A percentile compares a stretch with the other conserved stretches of the same genome.
phyloP scores from a whole-genome alignment of 2,113 vertebrate genomes.

The Solea solea region DNA sequence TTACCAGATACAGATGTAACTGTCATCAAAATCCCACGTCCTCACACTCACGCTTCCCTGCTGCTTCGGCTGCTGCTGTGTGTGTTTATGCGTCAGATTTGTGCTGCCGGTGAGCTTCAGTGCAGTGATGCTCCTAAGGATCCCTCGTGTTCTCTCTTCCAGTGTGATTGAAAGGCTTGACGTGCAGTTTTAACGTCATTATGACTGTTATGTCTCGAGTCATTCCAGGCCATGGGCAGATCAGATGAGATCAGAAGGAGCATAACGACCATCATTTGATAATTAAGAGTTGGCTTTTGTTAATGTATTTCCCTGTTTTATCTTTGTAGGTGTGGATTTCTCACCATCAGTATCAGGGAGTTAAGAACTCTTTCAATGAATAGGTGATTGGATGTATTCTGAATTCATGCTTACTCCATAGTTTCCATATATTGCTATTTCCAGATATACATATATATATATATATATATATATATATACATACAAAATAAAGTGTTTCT shows the following conservation, averaged over 20 bases:
- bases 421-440: too few relatives aligned
- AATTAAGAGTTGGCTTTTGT: neutral
- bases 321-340: too few relatives aligned
- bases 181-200: slow-evolving; percentile 1
- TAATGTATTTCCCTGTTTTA: too few relatives aligned
- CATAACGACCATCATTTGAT: neutral
- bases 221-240: neutral
- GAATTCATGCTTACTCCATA: too few relatives aligned
- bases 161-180: slow-evolving; percentile 12
- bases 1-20: slow-evolving; percentile 64
- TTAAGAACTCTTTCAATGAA: too few relatives aligned
- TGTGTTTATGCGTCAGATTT: slow-evolving; percentile 22
- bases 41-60: slow-evolving; percentile 1
- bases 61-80: neutral
- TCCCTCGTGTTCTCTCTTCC: slow-evolving; percentile 5
- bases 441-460: too few relatives aligned
- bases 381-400: too few relatives aligned
- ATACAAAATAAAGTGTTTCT: too few relatives aligned
- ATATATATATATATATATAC: too few relatives aligned
- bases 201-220: neutral
- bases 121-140: slow-evolving; percentile 10
- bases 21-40: slow-evolving; percentile 56
- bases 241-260: neutral
- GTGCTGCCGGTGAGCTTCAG: slow-evolving; percentile 18
- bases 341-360: too few relatives aligned